Conservation (phyloP, 2,888 invertebrate genomes). For the Seira sanloemensis region DNA sequence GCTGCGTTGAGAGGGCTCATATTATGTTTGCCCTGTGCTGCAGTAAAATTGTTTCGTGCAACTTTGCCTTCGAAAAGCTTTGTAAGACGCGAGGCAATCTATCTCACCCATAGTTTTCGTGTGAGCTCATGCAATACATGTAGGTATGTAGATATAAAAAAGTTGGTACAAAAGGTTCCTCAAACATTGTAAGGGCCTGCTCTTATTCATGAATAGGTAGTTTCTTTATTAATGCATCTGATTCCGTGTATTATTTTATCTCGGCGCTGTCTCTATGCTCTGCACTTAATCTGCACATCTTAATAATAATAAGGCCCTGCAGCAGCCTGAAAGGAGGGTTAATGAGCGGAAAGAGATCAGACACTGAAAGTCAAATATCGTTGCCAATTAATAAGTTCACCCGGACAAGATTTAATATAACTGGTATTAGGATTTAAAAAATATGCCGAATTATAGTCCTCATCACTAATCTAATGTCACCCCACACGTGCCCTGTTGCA, state of each 20-base stretch:
- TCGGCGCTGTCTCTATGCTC: neutral
- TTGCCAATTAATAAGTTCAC: no score
- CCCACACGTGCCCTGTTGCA: no score
- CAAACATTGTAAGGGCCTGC: neutral
- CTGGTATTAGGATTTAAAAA: no score
- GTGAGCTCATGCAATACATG: neutral
- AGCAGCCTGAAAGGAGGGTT: no score
- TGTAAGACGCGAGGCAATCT: neutral
- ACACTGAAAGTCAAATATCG: no score
- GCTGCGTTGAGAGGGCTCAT: neutral
- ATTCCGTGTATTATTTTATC: slow-evolving; percentile 4
- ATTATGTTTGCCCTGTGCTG: neutral
- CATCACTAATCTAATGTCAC: no score
- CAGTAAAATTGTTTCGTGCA: neutral
- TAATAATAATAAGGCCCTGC: no score
- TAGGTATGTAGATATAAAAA: no score
- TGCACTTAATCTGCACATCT: neutral
- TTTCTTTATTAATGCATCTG: slow-evolving; percentile 4
- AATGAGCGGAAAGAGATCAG: no score
- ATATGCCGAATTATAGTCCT: no score
- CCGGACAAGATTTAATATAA: no score
- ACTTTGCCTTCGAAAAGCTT: neutral
- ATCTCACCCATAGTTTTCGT: neutral
- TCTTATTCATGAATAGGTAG: neutral
- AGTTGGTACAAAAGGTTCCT: neutral